Conservation (phyloP, 1,140 invertebrate genomes). For the Dreissena rostriformis region DNA sequence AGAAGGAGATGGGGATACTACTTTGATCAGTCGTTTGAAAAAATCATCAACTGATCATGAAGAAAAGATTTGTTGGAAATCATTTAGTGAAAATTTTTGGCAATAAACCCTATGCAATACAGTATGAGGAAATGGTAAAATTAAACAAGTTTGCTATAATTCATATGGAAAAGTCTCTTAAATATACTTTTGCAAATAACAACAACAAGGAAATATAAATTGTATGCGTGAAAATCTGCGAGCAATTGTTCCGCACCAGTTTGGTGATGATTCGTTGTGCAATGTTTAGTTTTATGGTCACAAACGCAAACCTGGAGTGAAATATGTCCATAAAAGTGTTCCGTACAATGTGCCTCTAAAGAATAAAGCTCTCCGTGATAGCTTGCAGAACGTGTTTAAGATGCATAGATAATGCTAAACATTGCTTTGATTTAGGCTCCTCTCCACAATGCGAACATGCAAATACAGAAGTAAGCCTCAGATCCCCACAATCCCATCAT, state of each 20-base stretch:
- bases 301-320: background rate
- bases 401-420: too few species aligned
- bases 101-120: background rate
- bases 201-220: background rate
- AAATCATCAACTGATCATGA: constrained; percentile 4
- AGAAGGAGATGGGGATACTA: constrained; percentile 17
- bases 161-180: constrained; percentile 1
- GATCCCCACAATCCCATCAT: too few species aligned
- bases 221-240: background rate
- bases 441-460: too few species aligned
- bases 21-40: background rate
- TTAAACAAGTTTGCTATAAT: background rate
- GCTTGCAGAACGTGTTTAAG: background rate
- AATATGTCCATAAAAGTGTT: background rate
- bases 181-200: constrained; percentile 1
- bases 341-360: constrained; percentile 1
- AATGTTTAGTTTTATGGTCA: constrained; percentile 2
- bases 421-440: too few species aligned
- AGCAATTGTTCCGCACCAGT: constrained; percentile 12
- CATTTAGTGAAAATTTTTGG: constrained; percentile 13
- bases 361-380: background rate
- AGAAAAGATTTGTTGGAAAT: constrained; percentile 20
- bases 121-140: constrained; percentile 8
- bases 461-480: too few species aligned
- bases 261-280: constrained; percentile 14